Conservation (phyloP, 2,113 vertebrate species). For the Cyprinodon brontotheroides region DNA sequence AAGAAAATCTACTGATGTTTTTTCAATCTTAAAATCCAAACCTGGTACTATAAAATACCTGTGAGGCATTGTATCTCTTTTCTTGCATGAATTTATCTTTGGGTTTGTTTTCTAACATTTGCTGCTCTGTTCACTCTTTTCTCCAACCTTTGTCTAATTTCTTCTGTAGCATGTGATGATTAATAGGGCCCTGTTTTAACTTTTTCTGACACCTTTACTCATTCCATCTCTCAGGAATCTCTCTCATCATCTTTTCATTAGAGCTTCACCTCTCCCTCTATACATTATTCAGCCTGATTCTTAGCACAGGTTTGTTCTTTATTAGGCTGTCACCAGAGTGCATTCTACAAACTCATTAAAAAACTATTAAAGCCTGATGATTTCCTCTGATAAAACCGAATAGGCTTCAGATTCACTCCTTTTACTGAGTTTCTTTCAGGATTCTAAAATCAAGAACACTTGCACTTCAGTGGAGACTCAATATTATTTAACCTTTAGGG, state of each 20-base stretch:
- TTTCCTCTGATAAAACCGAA: constrained; percentile 64
- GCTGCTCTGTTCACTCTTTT: constrained; percentile 21
- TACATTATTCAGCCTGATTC: constrained; percentile 77
- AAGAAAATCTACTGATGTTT: not conserved
- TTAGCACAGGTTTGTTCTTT: constrained; percentile 70
- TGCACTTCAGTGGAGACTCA: not conserved
- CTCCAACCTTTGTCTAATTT: constrained; percentile 61
- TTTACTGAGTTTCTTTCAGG: constrained; percentile 45
- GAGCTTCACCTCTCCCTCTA: constrained; percentile 72
- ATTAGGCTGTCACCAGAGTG: constrained; percentile 75
- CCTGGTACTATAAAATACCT: not conserved
- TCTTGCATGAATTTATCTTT: constrained; percentile 26
- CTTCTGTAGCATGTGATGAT: constrained; percentile 73
- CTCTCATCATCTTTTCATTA: constrained; percentile 82
- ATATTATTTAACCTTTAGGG: constrained; percentile 39
- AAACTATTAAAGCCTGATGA: constrained; percentile 75
- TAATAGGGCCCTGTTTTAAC: constrained; percentile 74
- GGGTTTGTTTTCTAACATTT: constrained; percentile 15
- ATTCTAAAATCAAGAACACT: constrained; percentile 37
- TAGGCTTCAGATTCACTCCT: constrained; percentile 29
- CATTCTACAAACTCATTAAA: constrained; percentile 82
- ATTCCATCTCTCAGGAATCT: constrained; percentile 65
- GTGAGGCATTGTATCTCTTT: constrained; percentile 24
- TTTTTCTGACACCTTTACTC: constrained; percentile 57
- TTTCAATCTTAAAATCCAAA: not conserved